Percentiles rank a stretch among this genome's conserved stretches.
phyloP scores from a whole-genome alignment of 2,113 vertebrate species.

The Tupaia tana region DNA sequence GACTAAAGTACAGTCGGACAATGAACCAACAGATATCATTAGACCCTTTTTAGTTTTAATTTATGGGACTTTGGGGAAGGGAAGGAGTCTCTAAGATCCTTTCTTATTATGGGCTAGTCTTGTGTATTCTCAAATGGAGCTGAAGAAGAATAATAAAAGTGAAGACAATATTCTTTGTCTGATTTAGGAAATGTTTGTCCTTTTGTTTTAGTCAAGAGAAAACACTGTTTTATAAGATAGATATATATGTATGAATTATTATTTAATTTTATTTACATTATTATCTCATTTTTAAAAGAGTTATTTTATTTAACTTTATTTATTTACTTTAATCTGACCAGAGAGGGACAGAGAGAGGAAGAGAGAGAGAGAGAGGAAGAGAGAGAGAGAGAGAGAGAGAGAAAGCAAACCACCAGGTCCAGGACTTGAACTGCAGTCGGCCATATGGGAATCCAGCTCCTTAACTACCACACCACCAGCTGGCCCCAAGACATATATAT shows the following conservation, averaged over 20 bases:
- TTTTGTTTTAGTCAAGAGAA: slow-evolving; percentile 9
- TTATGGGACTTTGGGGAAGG: background rate
- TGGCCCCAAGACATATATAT: no score
- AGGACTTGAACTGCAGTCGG: no score
- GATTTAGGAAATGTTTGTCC: background rate
- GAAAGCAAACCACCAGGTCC: no score
- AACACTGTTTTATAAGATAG: background rate
- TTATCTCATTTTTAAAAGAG: no score
- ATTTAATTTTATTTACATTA: no score
- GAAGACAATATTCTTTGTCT: background rate
- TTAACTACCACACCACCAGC: no score
- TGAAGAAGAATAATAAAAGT: background rate
- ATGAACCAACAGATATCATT: background rate
- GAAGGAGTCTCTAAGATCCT: background rate
- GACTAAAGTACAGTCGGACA: background rate
- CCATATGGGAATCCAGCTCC: no score
- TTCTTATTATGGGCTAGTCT: background rate
- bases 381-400: no score
- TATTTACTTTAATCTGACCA: no score
- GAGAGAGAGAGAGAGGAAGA: no score
- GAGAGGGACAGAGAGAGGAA: no score
- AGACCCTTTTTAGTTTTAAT: slow-evolving; percentile 15
- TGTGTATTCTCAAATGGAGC: background rate
- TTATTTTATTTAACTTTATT: no score
- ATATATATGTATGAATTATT: background rate